Conservation (phyloP, 2,113 vertebrate genomes). For the Pogona vitticeps region DNA sequence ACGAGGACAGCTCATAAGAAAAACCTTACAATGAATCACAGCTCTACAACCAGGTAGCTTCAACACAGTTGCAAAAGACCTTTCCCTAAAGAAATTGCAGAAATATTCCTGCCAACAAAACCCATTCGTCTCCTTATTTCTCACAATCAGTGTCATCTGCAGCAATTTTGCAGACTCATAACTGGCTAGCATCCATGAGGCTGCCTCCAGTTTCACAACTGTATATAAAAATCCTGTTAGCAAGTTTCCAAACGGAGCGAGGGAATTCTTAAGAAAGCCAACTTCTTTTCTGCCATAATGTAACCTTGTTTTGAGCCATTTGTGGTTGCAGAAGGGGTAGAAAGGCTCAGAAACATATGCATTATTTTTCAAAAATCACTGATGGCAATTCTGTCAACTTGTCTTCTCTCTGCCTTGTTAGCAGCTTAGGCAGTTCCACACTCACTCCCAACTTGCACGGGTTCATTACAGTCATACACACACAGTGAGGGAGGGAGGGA, state of each 20-base stretch:
- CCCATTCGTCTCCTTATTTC: constrained; percentile 19
- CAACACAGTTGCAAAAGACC: background rate
- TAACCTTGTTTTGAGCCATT: background rate
- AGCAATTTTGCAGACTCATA: constrained; percentile 26
- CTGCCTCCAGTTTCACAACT: constrained; percentile 35
- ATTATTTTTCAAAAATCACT: background rate
- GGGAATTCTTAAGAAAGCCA: constrained; percentile 2
- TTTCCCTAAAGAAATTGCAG: background rate
- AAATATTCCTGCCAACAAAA: background rate
- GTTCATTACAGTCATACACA: background rate
- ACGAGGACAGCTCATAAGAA: background rate
- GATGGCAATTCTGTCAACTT: background rate
- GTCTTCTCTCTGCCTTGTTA: background rate
- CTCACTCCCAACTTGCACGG: background rate
- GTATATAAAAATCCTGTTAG: background rate
- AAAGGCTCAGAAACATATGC: background rate
- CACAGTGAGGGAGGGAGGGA: background rate
- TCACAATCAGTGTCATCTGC: constrained; percentile 55
- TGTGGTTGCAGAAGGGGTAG: accelerated
- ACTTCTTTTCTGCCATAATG: constrained; percentile 6
- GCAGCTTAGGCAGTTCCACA: constrained; percentile 8
- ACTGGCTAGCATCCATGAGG: constrained; percentile 31
- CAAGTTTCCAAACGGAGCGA: constrained; percentile 3
- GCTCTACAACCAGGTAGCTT: background rate
- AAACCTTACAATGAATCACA: background rate